These are phyloP conservation scores for Zygothrica quintamaculata DNA, from an alignment of 2,888 invertebrate genomes.

Conservation along the genomic window DNA sequence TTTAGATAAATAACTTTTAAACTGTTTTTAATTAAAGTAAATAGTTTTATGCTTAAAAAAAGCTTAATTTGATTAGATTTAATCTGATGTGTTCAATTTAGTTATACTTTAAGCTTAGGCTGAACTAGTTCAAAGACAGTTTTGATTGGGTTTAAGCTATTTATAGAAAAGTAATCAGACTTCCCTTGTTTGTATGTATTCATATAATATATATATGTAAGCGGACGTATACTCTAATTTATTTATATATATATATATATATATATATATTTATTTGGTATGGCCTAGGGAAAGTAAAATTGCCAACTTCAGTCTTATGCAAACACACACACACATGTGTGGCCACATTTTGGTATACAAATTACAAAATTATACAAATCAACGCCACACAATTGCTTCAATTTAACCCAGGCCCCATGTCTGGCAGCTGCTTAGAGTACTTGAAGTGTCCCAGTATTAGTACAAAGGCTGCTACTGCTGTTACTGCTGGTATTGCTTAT, in stretches of 20 bases:
- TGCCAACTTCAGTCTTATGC: slow-evolving; percentile 47
- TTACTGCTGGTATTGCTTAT: neutral
- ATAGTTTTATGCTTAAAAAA: too few species aligned
- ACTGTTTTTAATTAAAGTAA: too few species aligned
- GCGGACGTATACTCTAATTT: slow-evolving; percentile 63
- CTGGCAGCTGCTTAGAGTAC: slow-evolving; percentile 46
- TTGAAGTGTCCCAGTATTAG: slow-evolving; percentile 49
- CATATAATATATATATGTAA: too few species aligned
- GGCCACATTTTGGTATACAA: slow-evolving; percentile 79
- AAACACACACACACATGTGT: slow-evolving; percentile 66
- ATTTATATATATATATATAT: slow-evolving; percentile 61
- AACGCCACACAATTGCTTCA: slow-evolving; percentile 80
- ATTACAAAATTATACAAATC: slow-evolving; percentile 80
- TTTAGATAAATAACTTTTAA: too few species aligned
- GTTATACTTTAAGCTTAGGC: too few species aligned
- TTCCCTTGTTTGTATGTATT: too few species aligned
- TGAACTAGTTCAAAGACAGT: too few species aligned
- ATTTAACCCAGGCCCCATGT: slow-evolving; percentile 57
- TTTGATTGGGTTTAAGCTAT: too few species aligned
- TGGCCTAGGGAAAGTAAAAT: slow-evolving; percentile 57
- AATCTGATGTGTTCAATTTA: too few species aligned
- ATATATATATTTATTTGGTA: slow-evolving; percentile 23
- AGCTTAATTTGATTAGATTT: too few species aligned
- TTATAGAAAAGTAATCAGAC: too few species aligned
- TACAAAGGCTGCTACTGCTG: slow-evolving; percentile 41